These are phyloP conservation scores for Stramonita haemastoma DNA, from an alignment of 2,888 invertebrate genomes.

Conservation along the genomic window DNA sequence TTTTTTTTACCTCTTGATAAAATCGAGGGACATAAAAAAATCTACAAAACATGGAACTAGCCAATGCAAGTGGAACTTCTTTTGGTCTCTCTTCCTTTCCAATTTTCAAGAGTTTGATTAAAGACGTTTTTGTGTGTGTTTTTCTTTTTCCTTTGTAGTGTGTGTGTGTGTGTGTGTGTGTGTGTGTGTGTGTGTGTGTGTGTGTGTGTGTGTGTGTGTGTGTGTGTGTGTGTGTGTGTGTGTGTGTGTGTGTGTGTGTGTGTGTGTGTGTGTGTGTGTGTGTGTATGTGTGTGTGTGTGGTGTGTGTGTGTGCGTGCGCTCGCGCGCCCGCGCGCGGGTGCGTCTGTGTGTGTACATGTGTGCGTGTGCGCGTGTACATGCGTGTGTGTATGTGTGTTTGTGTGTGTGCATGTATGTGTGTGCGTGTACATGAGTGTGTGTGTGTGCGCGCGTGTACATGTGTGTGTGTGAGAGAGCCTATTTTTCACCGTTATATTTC, in stretches of 20 bases:
- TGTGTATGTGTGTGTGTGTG: too few species aligned
- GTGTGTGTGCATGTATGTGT: constrained; percentile 35
- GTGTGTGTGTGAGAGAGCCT: neutral
- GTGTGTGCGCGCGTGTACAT: constrained; percentile 30
- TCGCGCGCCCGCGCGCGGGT: neutral
- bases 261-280: too few species aligned
- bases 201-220: too few species aligned
- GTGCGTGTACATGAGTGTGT: constrained; percentile 18
- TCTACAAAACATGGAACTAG: too few species aligned
- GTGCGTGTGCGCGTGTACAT: neutral
- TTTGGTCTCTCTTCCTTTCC: neutral
- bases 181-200: too few species aligned
- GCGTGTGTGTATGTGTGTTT: constrained; percentile 24
- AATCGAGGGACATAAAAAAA: too few species aligned
- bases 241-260: neutral
- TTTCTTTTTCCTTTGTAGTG: too few species aligned
- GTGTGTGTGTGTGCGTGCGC: neutral
- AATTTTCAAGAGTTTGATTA: neutral
- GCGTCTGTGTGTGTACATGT: neutral
- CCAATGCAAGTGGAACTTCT: neutral
- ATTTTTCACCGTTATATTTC: neutral
- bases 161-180: too few species aligned
- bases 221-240: neutral
- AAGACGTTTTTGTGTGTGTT: too few species aligned
- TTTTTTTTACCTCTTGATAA: too few species aligned